A percentile compares a stretch with the other conserved stretches of the same genome.
Evolutionary conservation across 2,797 vertebrate genomes (phyloP).

Genomic region (Catamblyrhynchus diadema): DNA sequence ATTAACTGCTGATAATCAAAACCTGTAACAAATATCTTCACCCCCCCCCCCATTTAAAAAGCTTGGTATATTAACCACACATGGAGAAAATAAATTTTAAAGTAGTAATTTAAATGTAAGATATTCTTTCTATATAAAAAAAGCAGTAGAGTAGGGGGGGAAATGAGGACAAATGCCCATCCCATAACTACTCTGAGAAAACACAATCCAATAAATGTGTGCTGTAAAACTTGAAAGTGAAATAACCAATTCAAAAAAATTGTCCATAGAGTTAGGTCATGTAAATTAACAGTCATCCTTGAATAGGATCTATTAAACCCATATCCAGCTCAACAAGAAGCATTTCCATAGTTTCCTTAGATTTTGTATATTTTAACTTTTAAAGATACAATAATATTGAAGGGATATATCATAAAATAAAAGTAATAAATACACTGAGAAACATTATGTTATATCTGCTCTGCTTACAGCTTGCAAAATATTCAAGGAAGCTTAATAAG

Average conservation of each 20-base stretch:
- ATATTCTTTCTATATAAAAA: neutral
- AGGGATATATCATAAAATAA: neutral
- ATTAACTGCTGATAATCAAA: neutral
- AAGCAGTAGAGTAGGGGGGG: neutral
- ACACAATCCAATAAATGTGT: neutral
- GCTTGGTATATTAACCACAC: neutral
- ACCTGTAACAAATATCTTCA: fast-evolving
- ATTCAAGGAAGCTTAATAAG: conserved; percentile 45
- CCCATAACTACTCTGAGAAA: neutral
- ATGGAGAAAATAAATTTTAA: neutral
- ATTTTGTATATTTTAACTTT: neutral
- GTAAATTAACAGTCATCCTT: neutral
- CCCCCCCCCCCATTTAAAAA: neutral
- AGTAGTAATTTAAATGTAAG: neutral
- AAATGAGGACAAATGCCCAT: neutral
- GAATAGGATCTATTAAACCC: neutral
- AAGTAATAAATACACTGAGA: conserved; percentile 25
- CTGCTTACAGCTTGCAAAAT: conserved; percentile 32
- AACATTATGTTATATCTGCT: conserved; percentile 6
- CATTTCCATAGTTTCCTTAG: neutral
- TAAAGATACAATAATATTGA: neutral
- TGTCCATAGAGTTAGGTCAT: neutral
- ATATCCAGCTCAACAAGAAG: neutral
- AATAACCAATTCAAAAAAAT: neutral
- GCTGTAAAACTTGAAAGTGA: neutral